Evolutionary conservation across 2,113 vertebrate species (phyloP), one percentile per base, ranked within the genome.

Genomic region (Haliaeetus leucogaster): DNA sequence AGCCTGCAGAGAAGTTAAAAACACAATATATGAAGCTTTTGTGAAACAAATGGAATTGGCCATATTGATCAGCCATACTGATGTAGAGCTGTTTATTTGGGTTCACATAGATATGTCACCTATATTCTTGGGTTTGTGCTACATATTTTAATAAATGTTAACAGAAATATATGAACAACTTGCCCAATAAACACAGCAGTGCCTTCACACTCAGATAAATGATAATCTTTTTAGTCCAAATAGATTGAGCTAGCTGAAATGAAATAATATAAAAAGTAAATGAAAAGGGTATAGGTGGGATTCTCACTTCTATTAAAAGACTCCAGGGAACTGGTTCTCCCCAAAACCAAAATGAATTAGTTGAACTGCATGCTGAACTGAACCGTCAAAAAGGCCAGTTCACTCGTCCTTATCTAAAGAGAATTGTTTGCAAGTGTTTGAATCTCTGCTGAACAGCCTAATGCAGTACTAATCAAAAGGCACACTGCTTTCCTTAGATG

Each of bases 401-500:
- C 86, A 53, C 56, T 86, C 13, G 4, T 83, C 72, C 56, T 74
- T 95, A 50, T 93, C 93, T 86, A 66, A 91, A 84, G 48, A 85
- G 36, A 55, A 47, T 95, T 97, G 84, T 82, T 93, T 94, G 79
- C 32, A 93, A 96, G 62, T 12, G 29, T 89, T 89, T 94, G 89
- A 85, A n/a, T 91, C 96, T 91, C 87, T 73, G 70, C 48, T 92
- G 61, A 93, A 82, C 83, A 96, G 66, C 62, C 90, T 97, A 83
- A 91, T 73, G 30, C 34, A 94, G 74, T 72, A 73, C 81, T 93
- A 83, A 97, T 95, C 91, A 97, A 95, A 93, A 92, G 56, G 94
- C 91, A 14, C 6, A 9, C 48, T 48, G 67, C 40, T 96, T 92
- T 83, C 76, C 58, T 96, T 79, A 95, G 77, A 96, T 96, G 19